Base-by-base conservation (phyloP, 2,113 vertebrate species). In the Pseudorectes ferrugineus region DNA sequence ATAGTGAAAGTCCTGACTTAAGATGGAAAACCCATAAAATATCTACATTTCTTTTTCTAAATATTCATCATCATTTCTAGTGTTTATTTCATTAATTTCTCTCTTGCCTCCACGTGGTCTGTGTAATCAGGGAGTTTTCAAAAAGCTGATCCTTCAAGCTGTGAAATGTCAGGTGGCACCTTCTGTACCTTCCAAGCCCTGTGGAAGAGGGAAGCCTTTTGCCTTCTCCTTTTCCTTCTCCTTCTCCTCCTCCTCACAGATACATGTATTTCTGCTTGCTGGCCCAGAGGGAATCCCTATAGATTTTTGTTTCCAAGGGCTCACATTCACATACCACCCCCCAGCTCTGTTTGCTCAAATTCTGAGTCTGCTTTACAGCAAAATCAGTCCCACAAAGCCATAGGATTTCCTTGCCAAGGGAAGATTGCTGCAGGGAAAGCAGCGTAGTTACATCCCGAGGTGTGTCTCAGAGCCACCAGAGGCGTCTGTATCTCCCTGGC, bases 381-480 rank as follows among this genome's bases (percentile, higher is more conserved):
- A 65, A 86, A 74, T 33, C 5, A 8, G 33, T 74, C 61, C 20
- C n/a, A 31, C 21, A 65, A 28, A 89, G 38, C 46, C 4, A 0
- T n/a, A 74, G 46, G 79, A 33, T 89, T 91, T 72, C 57, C 22
- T 36, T 24, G 13, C 45, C 45, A 46, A 38, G 35, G 28, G 51
- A 48, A 45, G 61, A 45, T 36, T 35, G 78, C 88, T 74, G 67
- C 68, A 43, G 74, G 54, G 43, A 31, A 23, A 72, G 21, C 2
- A 1, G 42, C 0, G 0, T 6, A 5, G 25, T 80, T 86, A 28
- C 46, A 46, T 58, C 45, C n/a, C 72, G 19, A 7, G 40, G 2
- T 87, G 57, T 29, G 58, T 77, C 57, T 92, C 61, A 38, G 70
- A 75, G 58, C 61, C 17, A 18, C 74, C 45, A 42, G 70, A 67